phyloP scores from a whole-genome alignment of 2,113 vertebrate species.

The Microcebus murinus region DNA sequence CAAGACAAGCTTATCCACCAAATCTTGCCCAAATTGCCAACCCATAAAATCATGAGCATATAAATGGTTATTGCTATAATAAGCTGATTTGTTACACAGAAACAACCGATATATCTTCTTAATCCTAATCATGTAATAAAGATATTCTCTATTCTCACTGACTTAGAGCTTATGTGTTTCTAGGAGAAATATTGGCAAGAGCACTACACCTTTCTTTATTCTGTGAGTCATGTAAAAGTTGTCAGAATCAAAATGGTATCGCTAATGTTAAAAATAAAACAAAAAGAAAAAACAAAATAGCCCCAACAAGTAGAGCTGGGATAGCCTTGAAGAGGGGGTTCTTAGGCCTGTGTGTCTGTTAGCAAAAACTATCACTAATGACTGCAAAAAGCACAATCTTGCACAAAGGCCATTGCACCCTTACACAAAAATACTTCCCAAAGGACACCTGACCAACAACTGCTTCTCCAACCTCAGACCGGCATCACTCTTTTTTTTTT shows the following conservation, averaged over 20 bases:
- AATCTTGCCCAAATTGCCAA: neutral
- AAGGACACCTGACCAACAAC: neutral
- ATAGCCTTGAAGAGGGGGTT: neutral
- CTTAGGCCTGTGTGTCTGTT: neutral
- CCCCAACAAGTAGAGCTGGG: neutral
- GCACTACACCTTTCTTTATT: neutral
- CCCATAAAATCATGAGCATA: neutral
- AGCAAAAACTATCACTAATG: neutral
- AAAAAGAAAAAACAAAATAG: neutral
- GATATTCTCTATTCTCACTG: neutral
- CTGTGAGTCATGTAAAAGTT: neutral
- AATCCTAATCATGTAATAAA: neutral
- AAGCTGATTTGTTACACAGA: neutral
- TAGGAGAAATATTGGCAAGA: neutral
- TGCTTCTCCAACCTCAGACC: neutral
- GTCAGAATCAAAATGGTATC: neutral
- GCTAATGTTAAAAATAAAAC: neutral
- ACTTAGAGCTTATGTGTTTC: neutral
- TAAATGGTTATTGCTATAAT: neutral
- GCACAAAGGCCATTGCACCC: neutral
- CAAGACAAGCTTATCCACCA: neutral
- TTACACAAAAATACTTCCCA: neutral
- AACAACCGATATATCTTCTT: neutral
- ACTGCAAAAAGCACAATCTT: neutral
- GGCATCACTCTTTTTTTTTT: neutral